Conservation (phyloP, 2,113 vertebrate genomes). For the Scomber scombrus region DNA sequence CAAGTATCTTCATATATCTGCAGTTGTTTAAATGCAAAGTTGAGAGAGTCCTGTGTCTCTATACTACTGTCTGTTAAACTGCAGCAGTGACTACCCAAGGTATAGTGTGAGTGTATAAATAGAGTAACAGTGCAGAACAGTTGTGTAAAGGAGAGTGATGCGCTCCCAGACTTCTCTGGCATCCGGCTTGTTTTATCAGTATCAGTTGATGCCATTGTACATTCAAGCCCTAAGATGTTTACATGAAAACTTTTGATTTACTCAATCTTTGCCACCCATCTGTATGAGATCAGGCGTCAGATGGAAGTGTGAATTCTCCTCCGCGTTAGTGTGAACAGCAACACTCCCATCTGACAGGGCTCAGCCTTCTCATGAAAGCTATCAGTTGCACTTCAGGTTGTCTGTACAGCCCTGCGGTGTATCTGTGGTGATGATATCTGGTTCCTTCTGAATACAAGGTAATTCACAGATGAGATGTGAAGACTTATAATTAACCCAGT, state of each 20-base stretch:
- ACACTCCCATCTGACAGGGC: slow-evolving; percentile 3
- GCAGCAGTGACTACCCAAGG: too few species aligned
- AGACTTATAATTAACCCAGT: slow-evolving; percentile 5
- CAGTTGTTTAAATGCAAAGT: too few species aligned
- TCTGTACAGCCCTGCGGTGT: not conserved
- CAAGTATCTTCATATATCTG: too few species aligned
- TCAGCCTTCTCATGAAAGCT: slow-evolving; percentile 6
- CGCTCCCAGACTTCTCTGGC: not conserved
- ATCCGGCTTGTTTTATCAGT: not conserved
- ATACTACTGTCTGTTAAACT: too few species aligned
- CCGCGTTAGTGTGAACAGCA: slow-evolving; percentile 4
- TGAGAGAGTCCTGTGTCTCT: too few species aligned
- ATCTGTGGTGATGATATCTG: slow-evolving; percentile 15
- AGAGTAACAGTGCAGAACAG: not conserved
- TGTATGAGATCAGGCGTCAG: slow-evolving; percentile 25
- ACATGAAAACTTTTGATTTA: slow-evolving; percentile 11
- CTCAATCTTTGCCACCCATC: slow-evolving; percentile 21
- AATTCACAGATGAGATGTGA: not conserved
- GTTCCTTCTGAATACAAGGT: not conserved
- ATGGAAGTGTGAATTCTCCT: slow-evolving; percentile 7
- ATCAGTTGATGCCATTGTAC: slow-evolving; percentile 15
- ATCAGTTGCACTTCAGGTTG: not conserved
- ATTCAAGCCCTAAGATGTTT: slow-evolving; percentile 5
- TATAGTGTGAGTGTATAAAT: not conserved
- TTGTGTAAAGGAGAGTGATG: not conserved